phyloP scores from a whole-genome alignment of 2,888 invertebrate genomes.

The Platycheirus rosarum region DNA sequence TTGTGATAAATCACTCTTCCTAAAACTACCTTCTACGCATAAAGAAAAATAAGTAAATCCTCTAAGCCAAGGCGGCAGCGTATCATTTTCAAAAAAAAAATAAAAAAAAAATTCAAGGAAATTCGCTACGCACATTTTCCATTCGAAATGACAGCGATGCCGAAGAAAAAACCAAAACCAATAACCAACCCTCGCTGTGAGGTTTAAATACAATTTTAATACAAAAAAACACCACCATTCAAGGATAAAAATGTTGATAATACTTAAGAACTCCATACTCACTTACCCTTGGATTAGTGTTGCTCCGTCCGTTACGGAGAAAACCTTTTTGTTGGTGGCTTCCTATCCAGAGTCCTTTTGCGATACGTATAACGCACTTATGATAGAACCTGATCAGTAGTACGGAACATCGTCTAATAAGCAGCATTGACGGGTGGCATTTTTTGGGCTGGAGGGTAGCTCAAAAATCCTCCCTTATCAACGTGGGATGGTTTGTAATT shows the following conservation, averaged over 20 bases:
- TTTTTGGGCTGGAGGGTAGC: neutral
- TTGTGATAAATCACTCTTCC: slow-evolving; percentile 64
- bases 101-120: slow-evolving; percentile 34
- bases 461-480: slow-evolving; percentile 8
- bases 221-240: slow-evolving; percentile 4
- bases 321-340: neutral
- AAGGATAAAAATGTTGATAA: slow-evolving; percentile 42
- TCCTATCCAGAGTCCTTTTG: neutral
- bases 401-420: slow-evolving; percentile 11
- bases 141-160: slow-evolving; percentile 40
- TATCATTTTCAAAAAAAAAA: slow-evolving; percentile 9
- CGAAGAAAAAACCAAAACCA: slow-evolving; percentile 24
- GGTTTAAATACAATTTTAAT: slow-evolving; percentile 49
- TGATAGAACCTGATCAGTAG: slow-evolving; percentile 34
- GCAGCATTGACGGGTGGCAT: slow-evolving; percentile 30
- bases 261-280: slow-evolving; percentile 39
- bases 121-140: slow-evolving; percentile 64
- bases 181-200: slow-evolving; percentile 25
- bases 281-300: slow-evolving; percentile 35
- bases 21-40: slow-evolving; percentile 18
- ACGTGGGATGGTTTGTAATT: slow-evolving; percentile 9
- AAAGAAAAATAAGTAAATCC: slow-evolving; percentile 35
- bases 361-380: neutral
- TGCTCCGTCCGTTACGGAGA: neutral
- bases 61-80: slow-evolving; percentile 4